phyloP scores from a whole-genome alignment of 2,888 invertebrate genomes.

The Therioaphis trifolii region DNA sequence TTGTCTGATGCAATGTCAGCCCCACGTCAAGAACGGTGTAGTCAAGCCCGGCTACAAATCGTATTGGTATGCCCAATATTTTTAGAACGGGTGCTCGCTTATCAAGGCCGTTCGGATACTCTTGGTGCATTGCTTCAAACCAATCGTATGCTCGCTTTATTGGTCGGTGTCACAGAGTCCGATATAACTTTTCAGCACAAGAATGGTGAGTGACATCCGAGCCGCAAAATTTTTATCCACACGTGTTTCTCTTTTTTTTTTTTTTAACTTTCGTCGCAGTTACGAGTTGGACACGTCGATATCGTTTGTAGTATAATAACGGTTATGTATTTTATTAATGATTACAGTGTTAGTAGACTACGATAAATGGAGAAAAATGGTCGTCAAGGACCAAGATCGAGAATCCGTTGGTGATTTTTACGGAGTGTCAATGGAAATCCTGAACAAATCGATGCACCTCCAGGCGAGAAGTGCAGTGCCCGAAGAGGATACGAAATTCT shows the following conservation, averaged over 20 bases:
- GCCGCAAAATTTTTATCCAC: too few relatives aligned
- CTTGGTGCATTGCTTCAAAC: conserved; percentile 75
- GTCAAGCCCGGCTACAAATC: conserved; percentile 80
- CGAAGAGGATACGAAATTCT: conserved; percentile 77
- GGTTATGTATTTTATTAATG: background rate
- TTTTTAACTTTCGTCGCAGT: too few relatives aligned
- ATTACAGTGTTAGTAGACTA: conserved; percentile 70
- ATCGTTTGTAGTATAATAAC: background rate
- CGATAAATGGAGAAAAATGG: conserved; percentile 83
- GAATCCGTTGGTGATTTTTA: conserved; percentile 86
- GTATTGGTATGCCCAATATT: conserved; percentile 84
- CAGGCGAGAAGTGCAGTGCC: conserved; percentile 70
- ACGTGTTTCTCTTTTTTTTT: too few relatives aligned
- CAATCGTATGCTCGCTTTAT: conserved; percentile 82
- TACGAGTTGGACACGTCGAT: too few relatives aligned
- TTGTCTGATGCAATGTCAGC: conserved; percentile 65
- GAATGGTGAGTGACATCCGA: conserved; percentile 72
- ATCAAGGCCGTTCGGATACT: conserved; percentile 72
- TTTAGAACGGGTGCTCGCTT: conserved; percentile 70
- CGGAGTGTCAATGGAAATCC: conserved; percentile 83
- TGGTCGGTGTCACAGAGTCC: conserved; percentile 82
- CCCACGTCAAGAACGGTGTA: conserved; percentile 72
- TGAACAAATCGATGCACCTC: conserved; percentile 73
- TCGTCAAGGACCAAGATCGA: conserved; percentile 82
- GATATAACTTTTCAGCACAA: conserved; percentile 78